Evolutionary conservation across 64 coral and sea anemone species (phyloP).

Genomic region (Astreopora myriophthalma): DNA sequence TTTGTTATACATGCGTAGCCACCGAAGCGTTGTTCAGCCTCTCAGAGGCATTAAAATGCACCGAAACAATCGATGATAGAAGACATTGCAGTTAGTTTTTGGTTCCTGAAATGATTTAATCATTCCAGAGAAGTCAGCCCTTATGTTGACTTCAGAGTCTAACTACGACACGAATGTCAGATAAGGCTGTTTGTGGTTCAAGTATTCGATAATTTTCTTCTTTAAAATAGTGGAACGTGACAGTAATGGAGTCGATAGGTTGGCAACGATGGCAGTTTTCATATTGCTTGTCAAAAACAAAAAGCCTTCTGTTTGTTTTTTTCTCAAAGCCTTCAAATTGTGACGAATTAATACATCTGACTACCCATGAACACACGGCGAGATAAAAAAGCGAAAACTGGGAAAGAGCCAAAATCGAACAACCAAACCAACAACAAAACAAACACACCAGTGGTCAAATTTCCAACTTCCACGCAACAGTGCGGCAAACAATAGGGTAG

Average conservation of each 20-base stretch:
- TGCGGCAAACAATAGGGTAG: too few relatives aligned
- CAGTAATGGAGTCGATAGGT: background rate
- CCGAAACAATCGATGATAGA: background rate
- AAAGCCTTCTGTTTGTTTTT: background rate
- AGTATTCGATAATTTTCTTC: constrained; percentile 1
- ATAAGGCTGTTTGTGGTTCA: background rate
- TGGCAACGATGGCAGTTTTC: background rate
- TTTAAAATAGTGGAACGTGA: background rate
- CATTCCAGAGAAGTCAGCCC: too few relatives aligned
- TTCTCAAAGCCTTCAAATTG: background rate
- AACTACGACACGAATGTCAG: background rate
- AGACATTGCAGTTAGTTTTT: background rate
- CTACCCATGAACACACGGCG: background rate
- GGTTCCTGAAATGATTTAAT: background rate
- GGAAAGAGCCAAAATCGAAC: background rate
- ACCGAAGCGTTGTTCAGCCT: too few relatives aligned
- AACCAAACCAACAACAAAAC: too few relatives aligned
- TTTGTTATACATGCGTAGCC: too few relatives aligned
- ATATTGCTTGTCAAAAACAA: background rate
- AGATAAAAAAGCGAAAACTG: background rate
- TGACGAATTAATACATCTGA: background rate
- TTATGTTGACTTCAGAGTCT: background rate
- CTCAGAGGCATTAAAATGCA: too few relatives aligned
- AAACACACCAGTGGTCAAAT: too few relatives aligned
- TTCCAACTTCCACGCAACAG: too few relatives aligned